These are phyloP conservation scores for Drosophila kanekoi DNA, from an alignment of 2,888 invertebrate genomes.

Conservation along the genomic window DNA sequence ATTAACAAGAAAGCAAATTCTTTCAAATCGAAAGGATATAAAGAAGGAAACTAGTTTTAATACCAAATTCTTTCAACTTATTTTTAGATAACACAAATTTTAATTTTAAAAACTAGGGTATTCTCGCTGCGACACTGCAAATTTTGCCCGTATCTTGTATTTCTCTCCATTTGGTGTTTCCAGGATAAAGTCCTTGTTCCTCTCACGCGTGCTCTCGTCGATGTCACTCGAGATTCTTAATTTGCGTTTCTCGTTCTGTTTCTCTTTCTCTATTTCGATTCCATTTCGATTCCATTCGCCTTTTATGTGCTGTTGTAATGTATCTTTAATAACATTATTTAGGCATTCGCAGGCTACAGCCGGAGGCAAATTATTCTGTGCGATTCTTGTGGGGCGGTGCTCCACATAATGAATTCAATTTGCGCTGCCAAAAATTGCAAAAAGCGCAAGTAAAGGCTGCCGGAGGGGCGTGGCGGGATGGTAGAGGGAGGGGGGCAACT, in stretches of 20 bases:
- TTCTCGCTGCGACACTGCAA: not conserved
- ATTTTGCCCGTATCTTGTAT: not conserved
- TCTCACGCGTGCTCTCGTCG: constrained; percentile 6
- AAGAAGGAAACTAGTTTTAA: no score
- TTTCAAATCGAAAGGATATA: no score
- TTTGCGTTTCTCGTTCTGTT: constrained; percentile 23
- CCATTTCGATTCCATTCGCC: constrained; percentile 25
- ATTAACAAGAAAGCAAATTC: no score
- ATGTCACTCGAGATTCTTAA: constrained; percentile 24
- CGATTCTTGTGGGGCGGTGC: constrained; percentile 36
- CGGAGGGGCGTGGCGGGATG: not conserved
- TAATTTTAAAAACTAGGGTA: constrained; percentile 5
- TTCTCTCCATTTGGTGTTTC: constrained; percentile 4
- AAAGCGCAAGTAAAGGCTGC: constrained; percentile 22
- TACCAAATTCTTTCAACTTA: no score
- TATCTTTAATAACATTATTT: constrained; percentile 79
- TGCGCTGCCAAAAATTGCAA: constrained; percentile 51
- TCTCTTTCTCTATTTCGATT: constrained; percentile 4
- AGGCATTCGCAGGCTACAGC: constrained; percentile 50
- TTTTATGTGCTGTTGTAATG: constrained; percentile 65
- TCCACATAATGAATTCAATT: constrained; percentile 71
- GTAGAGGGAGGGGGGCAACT: not conserved
- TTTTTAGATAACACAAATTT: no score
- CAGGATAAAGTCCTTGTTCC: constrained; percentile 20
- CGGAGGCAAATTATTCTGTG: constrained; percentile 42